Evolutionary conservation across 2,888 invertebrate genomes (phyloP), one percentile per base, ranked within the genome.

Genomic region (Drosophila testacea): DNA sequence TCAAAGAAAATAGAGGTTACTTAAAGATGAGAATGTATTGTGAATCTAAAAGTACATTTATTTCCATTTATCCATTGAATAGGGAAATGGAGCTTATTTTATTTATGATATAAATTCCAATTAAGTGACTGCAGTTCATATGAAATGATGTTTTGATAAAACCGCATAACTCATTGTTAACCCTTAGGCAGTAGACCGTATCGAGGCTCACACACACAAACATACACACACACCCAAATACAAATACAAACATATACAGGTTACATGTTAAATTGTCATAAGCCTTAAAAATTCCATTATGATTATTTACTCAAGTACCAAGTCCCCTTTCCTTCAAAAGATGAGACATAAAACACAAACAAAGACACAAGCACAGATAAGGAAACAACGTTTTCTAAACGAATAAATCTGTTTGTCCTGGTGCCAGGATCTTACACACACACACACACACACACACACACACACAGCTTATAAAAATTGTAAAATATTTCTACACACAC

Each of bases 261-360:
- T 71, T 72, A 79, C 75, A 83, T 86, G 69, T 78, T 83, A 73
- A 83, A 83, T 83, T 88, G 76, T 78, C 87, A 72, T 76, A 86
- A 83, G 87, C 83, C 87, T 83, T 83, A 83, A 80, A 88, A 88
- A 83, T 83, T 83, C 88, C 83, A 83, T 83, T 83, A 88, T 86
- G 81, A 83, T 83, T 83, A 83, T 83, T 88, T 83, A 81, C 83
- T 80, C 83, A 88, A 78, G 83, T 72, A 47, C 65, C 69, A 69
- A 57, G 13, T 16, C 10, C 13, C 6, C 16, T 22, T 22, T 39
- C 32, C 46, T 7, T n/a, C 30, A 16, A 62, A 47, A 62, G 62
- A 39, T 22, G 50, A 69, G 69, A 69, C 68, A 70, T 76, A 67
- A 79, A 81, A 81, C 67, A 69, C 64, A 81, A 84, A 71, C 83